Conservation (phyloP, 2,888 invertebrate species). For the Acanthosoma haemorrhoidale region DNA sequence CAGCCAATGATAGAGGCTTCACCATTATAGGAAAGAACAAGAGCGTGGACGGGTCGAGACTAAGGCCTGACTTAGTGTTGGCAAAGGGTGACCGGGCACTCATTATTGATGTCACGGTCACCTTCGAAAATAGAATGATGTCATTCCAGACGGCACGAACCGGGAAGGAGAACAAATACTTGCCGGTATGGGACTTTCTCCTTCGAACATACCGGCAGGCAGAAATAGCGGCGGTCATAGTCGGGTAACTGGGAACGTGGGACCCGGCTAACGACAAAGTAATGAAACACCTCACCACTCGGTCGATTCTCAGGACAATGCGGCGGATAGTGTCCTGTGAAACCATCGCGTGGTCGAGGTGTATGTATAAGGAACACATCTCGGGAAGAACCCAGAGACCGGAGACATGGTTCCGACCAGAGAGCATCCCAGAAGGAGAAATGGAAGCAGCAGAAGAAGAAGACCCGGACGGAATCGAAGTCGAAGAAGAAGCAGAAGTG, state of each 20-base stretch:
- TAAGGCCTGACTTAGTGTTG: too few species aligned
- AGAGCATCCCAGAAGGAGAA: too few species aligned
- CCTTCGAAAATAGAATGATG: background rate
- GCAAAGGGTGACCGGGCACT: too few species aligned
- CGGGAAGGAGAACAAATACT: background rate
- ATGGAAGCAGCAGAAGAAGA: background rate
- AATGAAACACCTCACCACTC: background rate
- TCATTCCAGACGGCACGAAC: background rate
- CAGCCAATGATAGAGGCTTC: background rate
- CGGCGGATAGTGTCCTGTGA: background rate
- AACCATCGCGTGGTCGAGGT: slow-evolving; percentile 25
- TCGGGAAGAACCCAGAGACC: background rate
- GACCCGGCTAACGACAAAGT: background rate
- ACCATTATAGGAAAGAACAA: too few species aligned
- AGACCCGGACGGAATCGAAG: background rate
- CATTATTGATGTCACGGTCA: too few species aligned
- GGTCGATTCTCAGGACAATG: background rate
- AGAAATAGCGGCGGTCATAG: too few species aligned
- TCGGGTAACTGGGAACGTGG: too few species aligned
- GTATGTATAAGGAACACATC: slow-evolving; percentile 28
- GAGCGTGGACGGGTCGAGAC: too few species aligned
- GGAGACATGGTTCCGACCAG: background rate
- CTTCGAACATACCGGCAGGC: too few species aligned
- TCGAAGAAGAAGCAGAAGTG: background rate
- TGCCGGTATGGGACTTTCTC: background rate